Evolutionary conservation across 2,888 invertebrate genomes (phyloP), one percentile per base, ranked within the genome.

Genomic region (Vandiemenella viatica): DNA sequence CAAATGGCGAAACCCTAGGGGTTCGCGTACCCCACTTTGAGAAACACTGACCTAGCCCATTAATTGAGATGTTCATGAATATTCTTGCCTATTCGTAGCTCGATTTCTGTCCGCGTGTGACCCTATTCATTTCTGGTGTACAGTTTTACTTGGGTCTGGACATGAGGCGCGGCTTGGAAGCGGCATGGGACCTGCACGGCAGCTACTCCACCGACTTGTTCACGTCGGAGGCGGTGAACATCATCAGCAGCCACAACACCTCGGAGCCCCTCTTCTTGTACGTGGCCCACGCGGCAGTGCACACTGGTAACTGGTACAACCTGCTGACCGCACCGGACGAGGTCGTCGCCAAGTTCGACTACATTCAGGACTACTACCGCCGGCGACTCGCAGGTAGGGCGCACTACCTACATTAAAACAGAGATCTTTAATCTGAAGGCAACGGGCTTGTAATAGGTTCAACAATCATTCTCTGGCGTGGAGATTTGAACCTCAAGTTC

Each of bases 241-340:
- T 86, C 16, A 88, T 93, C 52, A 61, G 71, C 10, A 61, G 67
- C 0, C 89, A 91, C 63, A 79, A 87, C 61, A 59, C 62, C 4
- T 69, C 70, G 2, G 60, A 69, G 50, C 91, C 95, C 0, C 63
- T 95, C 50, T 93, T 95, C 65, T 72, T 95, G 43, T 89, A 89
- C 66, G 67, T 95, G 45, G 79, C 89, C 0, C 91, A 92, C 65
- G 81, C 84, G 0, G 91, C 92, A 0, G 86, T 89, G 0, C 95
- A 95, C 68, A 87, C 86, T 37, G 89, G 80, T 1, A 91, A 91
- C 68, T 79, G 83, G 0, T 82, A 82, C 62, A 83, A 84, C 62
- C 83, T 83, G 0, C 68, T 95, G 22, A 82, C 89, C 26, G 90
- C 84, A 0, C 88, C 87, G 0, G 80, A 83, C 58, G 26, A 26